Percentiles rank a stretch among this genome's conserved stretches.
phyloP scores from a whole-genome alignment of 2,888 invertebrate species.

The Spodoptera exigua region DNA sequence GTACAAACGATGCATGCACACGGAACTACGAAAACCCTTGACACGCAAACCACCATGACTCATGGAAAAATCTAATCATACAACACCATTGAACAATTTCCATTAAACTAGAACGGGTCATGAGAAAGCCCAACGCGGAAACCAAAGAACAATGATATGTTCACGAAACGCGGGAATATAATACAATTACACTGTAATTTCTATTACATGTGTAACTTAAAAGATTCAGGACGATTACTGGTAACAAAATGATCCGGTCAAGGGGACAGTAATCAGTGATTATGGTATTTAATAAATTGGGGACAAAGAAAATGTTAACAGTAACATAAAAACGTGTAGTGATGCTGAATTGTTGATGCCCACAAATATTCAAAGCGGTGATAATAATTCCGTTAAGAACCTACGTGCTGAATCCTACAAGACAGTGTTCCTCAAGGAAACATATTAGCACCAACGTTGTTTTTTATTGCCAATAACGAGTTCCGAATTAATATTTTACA shows the following conservation, averaged over 20 bases:
- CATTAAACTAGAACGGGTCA: conserved; percentile 69
- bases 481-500: no score
- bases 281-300: conserved; percentile 27
- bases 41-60: conserved; percentile 40
- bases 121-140: conserved; percentile 73
- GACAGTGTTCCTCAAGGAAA: no score
- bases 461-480: no score
- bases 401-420: no score
- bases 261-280: conserved; percentile 14
- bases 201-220: conserved; percentile 50
- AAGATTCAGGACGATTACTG: conserved; percentile 34
- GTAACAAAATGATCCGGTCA: conserved; percentile 43
- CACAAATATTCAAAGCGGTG: no score
- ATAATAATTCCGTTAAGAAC: no score
- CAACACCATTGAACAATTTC: conserved; percentile 62
- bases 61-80: conserved; percentile 49
- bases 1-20: conserved; percentile 17
- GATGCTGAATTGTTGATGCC: no score
- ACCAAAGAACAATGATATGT: conserved; percentile 60
- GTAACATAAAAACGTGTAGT: background rate
- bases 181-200: conserved; percentile 53
- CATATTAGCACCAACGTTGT: no score
- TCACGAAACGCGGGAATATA: conserved; percentile 49
- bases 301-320: conserved; percentile 20
- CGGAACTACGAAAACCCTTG: conserved; percentile 48